phyloP scores from a whole-genome alignment of 1,140 invertebrate species.

The Sminthurides bifidus region DNA sequence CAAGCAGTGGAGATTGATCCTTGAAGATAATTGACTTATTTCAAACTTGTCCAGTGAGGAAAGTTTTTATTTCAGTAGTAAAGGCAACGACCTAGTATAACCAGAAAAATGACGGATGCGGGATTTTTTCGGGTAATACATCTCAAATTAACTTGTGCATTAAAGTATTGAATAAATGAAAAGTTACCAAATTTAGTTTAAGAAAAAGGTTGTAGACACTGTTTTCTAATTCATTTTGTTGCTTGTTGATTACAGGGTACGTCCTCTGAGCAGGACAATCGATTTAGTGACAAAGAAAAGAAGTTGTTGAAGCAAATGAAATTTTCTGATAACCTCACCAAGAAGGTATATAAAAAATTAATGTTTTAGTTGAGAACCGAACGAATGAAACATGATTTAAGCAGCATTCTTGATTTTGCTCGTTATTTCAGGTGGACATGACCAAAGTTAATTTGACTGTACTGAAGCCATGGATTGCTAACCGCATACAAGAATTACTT shows the following conservation, averaged over 20 bases:
- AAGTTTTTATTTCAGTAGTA: too few species aligned
- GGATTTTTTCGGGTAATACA: constrained; percentile 43
- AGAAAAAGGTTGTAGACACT: neutral
- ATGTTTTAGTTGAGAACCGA: neutral
- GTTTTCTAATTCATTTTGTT: neutral
- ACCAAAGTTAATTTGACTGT: constrained; percentile 94
- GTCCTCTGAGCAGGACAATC: constrained; percentile 93
- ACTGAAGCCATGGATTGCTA: constrained; percentile 97
- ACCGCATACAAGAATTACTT: constrained; percentile 87
- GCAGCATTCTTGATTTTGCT: constrained; percentile 9
- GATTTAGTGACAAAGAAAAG: constrained; percentile 98
- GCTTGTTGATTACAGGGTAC: constrained; percentile 60
- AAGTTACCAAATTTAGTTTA: too few species aligned
- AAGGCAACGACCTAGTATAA: too few species aligned
- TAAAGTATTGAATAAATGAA: too few species aligned
- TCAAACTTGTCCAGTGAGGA: too few species aligned
- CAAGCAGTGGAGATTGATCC: too few species aligned
- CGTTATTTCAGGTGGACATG: constrained; percentile 81
- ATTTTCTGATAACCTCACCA: constrained; percentile 81
- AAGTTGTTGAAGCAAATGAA: constrained; percentile 98
- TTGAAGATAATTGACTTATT: too few species aligned
- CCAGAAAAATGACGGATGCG: constrained; percentile 38
- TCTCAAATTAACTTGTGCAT: neutral
- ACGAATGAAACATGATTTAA: constrained; percentile 1
- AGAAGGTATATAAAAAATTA: constrained; percentile 53